phyloP scores from a whole-genome alignment of 2,888 invertebrate species.

The Blera fallax region DNA sequence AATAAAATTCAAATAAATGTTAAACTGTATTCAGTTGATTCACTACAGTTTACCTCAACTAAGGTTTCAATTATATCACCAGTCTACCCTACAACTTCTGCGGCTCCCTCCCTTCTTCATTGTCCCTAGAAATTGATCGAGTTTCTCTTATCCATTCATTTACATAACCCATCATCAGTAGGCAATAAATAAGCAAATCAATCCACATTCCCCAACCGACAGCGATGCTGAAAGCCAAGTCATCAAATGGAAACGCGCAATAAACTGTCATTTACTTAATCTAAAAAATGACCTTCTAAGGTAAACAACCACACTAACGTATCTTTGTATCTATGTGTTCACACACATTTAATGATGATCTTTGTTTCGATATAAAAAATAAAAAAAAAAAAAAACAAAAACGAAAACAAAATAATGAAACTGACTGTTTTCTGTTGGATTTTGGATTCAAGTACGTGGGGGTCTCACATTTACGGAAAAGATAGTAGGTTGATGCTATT shows the following conservation, averaged over 20 bases:
- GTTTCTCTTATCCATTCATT: background rate
- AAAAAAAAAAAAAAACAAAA: background rate
- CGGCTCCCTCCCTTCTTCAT: background rate
- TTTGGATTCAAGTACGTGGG: slow-evolving; percentile 50
- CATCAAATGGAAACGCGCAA: slow-evolving; percentile 49
- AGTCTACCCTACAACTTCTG: background rate
- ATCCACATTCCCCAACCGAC: slow-evolving; percentile 20
- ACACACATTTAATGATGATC: background rate
- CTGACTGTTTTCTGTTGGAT: background rate
- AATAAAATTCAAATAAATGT: background rate
- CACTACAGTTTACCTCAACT: background rate
- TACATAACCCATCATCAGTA: background rate
- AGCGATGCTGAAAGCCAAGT: slow-evolving; percentile 2
- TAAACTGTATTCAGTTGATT: background rate
- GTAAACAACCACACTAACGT: background rate
- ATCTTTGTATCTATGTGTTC: background rate
- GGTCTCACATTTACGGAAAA: slow-evolving; percentile 31
- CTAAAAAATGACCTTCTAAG: slow-evolving; percentile 59
- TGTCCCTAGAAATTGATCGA: background rate
- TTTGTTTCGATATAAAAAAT: background rate
- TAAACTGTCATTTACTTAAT: slow-evolving; percentile 42
- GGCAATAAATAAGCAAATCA: slow-evolving; percentile 36
- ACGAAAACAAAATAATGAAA: background rate
- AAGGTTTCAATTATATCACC: background rate
- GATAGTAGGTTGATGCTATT: slow-evolving; percentile 42